A percentile compares a stretch with the other conserved stretches of the same genome.
phyloP scores from a whole-genome alignment of 2,113 vertebrate species.

The Eurystomus gularis region DNA sequence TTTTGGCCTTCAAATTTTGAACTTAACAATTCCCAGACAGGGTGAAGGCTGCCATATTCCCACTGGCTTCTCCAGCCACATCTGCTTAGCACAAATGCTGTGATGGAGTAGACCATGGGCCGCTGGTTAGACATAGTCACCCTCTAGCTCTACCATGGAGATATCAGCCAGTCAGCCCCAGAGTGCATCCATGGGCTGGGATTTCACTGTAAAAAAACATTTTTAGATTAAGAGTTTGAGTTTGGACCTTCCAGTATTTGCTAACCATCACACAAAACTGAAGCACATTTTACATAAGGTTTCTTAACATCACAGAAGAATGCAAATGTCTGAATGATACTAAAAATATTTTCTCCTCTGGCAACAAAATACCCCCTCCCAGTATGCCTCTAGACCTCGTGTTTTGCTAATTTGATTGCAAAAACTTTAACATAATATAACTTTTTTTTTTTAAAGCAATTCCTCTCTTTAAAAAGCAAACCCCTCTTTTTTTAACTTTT shows the following conservation, averaged over 20 bases:
- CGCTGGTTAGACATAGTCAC: background rate
- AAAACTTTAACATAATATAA: background rate
- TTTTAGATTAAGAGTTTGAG: background rate
- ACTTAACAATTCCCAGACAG: background rate
- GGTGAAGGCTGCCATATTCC: background rate
- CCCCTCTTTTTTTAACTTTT: background rate
- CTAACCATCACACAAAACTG: background rate
- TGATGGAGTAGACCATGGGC: background rate
- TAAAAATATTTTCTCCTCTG: background rate
- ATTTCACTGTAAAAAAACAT: background rate
- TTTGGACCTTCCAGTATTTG: background rate
- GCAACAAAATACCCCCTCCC: background rate
- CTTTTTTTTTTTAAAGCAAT: background rate
- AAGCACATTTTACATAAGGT: background rate
- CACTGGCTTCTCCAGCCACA: background rate
- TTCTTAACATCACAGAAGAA: background rate
- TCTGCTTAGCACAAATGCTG: background rate
- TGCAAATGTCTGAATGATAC: background rate
- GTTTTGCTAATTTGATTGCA: conserved; percentile 17
- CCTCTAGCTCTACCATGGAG: background rate
- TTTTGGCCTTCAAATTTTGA: background rate
- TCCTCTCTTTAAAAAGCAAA: conserved; percentile 45
- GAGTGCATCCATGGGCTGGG: background rate
- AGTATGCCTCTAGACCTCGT: background rate
- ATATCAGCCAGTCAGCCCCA: background rate